Evolutionary conservation across 1,140 invertebrate genomes (phyloP), one percentile per base, ranked within the genome.

Genomic region (Drosophila funebris): DNA sequence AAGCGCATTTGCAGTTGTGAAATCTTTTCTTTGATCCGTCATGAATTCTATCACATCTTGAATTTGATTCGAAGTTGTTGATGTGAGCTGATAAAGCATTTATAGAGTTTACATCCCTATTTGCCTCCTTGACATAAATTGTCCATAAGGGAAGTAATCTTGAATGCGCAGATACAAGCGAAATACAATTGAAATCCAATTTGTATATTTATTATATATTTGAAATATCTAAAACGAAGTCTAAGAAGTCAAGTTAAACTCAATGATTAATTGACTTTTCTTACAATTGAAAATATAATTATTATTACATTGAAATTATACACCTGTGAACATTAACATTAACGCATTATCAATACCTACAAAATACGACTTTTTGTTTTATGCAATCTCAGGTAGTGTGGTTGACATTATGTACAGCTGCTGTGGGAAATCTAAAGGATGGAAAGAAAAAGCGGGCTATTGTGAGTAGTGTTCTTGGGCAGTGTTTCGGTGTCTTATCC

Each of bases 401-500:
- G 95, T 92, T 98, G 90, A 95, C 96, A 66, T 88, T 96, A 43
- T 96, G 96, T 89, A 98, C 96, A 37, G 96, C 96, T 50, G 92
- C 96, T 74, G 96, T 98, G 71, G 97, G 97, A 44, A 96, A 96
- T 70, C 92, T 98, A 50, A 95, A 96, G 52, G 95, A 97, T 75
- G 95, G 96, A 43, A 91, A 91, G 11, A 93, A 95, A 73, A 98
- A 98, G 92, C 94, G 95, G 66, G 94, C 93, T 85, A 91, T 97
- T 29, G 98, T 98, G 92, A 93, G 94, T 74, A 93, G 94, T 82
- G 94, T 97, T 3, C 96, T 96, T 50, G 94, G 98, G 58, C 96
- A 97, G 93, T 98, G 96, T 92, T 98, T 98, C 92, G 96, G 96
- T 77, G 94, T 98, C 73, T 93, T 98, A 48, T 96, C 96, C 41